These are phyloP conservation scores for Glaucomys volans DNA, from an alignment of 2,113 vertebrate genomes.

Conservation along the genomic window DNA sequence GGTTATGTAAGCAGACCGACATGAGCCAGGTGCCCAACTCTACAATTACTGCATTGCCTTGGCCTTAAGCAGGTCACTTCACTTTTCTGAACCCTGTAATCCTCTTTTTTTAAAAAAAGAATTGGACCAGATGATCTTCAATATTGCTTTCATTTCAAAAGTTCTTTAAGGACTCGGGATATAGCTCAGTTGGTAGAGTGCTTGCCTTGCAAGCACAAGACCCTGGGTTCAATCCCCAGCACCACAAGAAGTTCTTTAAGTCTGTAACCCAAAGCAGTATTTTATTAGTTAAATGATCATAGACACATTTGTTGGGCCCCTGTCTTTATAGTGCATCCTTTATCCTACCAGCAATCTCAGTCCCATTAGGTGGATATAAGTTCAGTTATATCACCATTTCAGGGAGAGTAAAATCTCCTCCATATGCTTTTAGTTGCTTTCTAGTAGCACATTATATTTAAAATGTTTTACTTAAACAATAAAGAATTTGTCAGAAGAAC, in stretches of 20 bases:
- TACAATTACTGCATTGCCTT: not conserved
- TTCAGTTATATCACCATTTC: not conserved
- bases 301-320: not conserved
- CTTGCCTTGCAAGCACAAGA: too few species aligned
- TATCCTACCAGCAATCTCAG: not conserved
- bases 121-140: not conserved
- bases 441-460: not conserved
- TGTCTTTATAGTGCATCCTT: not conserved
- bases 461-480: not conserved
- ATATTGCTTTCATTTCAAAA: slow-evolving; percentile 3
- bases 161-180: not conserved
- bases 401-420: not conserved
- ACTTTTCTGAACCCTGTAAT: not conserved
- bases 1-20: not conserved
- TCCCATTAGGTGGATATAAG: not conserved
- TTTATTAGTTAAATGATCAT: not conserved
- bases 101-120: not conserved
- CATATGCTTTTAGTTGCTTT: not conserved
- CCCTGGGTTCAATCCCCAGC: too few species aligned
- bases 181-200: too few species aligned
- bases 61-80: not conserved
- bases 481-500: not conserved
- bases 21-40: not conserved
- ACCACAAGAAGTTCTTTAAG: not conserved
- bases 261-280: not conserved